These are phyloP conservation scores for Phalloptychus januarius DNA, from an alignment of 2,797 vertebrate species.

Conservation along the genomic window DNA sequence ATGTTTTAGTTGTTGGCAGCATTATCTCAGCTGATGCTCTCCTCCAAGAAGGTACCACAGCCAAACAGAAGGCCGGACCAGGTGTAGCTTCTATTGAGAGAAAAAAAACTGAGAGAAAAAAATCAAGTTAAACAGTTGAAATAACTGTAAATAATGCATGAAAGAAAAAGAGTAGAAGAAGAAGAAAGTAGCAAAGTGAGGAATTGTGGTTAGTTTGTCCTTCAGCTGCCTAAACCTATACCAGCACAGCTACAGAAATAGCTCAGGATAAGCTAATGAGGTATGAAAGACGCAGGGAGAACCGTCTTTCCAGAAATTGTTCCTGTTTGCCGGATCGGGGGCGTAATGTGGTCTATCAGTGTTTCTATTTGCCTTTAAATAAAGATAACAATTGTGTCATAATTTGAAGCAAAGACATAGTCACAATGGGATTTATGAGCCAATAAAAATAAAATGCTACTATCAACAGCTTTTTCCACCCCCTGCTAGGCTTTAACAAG, in stretches of 20 bases:
- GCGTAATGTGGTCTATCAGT: not conserved
- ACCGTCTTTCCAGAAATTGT: not conserved
- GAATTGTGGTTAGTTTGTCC: not conserved
- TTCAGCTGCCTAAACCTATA: not conserved
- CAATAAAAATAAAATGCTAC: not conserved
- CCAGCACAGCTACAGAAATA: not conserved
- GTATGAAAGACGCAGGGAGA: not conserved
- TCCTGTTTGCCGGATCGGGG: not conserved
- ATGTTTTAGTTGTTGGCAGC: not conserved
- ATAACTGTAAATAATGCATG: not conserved
- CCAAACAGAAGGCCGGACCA: not conserved
- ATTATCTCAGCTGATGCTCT: not conserved
- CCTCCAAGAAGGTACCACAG: not conserved
- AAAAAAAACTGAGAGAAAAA: not conserved
- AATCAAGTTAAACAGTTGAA: not conserved
- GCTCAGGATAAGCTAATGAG: not conserved
- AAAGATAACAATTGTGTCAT: not conserved
- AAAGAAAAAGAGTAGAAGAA: not conserved
- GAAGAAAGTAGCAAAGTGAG: not conserved
- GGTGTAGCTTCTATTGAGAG: not conserved
- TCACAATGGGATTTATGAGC: not conserved
- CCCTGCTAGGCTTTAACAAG: conserved; percentile 18
- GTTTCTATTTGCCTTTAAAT: not conserved
- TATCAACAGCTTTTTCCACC: conserved; percentile 7
- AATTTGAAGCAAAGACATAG: not conserved